These are phyloP conservation scores for Physocephala rufipes DNA, from an alignment of 2,888 invertebrate species.

Conservation along the genomic window DNA sequence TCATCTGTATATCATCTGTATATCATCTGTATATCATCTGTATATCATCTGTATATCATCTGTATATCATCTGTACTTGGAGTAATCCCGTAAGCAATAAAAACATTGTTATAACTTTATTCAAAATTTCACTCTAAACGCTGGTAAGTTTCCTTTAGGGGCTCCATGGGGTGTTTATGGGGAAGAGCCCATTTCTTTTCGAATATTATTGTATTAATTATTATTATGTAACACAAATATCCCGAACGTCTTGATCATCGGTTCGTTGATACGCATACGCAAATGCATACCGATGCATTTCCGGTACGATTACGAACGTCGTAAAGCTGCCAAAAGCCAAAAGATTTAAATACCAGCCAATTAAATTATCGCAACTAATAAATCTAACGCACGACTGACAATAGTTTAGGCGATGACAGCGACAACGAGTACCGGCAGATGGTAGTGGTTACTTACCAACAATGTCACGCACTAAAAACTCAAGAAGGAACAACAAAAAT, in stretches of 20 bases:
- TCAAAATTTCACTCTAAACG: too few relatives aligned
- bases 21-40: too few relatives aligned
- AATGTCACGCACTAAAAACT: neutral
- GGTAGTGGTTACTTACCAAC: neutral
- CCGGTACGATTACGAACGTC: neutral
- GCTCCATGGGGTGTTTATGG: too few relatives aligned
- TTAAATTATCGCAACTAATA: slow-evolving; percentile 41
- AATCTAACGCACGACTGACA: slow-evolving; percentile 36
- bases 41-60: too few relatives aligned
- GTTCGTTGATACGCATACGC: neutral
- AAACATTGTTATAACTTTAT: too few relatives aligned
- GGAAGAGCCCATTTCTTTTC: too few relatives aligned
- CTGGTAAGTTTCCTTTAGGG: too few relatives aligned
- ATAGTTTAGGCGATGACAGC: neutral
- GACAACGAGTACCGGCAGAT: neutral
- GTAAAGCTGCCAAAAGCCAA: slow-evolving; percentile 35
- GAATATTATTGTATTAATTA: neutral
- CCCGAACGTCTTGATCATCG: neutral
- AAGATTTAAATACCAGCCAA: slow-evolving; percentile 30
- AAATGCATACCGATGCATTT: neutral
- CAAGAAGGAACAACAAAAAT: slow-evolving; percentile 11
- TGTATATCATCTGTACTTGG: too few relatives aligned
- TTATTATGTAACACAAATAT: neutral
- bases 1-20: too few relatives aligned
- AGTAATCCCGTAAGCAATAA: too few relatives aligned